Evolutionary conservation across 1,140 invertebrate genomes (phyloP).

Genomic region (Kradibia gibbosae): DNA sequence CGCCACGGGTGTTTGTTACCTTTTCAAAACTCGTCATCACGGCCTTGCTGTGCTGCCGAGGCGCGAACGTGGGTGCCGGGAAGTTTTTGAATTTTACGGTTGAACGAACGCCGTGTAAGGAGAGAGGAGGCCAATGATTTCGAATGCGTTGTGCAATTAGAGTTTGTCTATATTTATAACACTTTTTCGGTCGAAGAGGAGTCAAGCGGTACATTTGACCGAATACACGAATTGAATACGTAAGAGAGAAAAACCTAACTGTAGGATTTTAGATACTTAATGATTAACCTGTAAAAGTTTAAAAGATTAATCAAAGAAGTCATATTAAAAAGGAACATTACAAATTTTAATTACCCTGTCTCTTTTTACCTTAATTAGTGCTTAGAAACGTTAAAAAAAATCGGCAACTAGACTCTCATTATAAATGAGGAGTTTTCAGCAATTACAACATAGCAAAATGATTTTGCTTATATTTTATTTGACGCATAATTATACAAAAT

Average conservation of each 20-base stretch:
- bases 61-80: no score
- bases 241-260: background rate
- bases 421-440: background rate
- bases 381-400: conserved; percentile 6
- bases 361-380: conserved; percentile 35
- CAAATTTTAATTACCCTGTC: conserved; percentile 34
- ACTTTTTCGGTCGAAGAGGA: background rate
- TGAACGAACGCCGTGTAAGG: no score
- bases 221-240: background rate
- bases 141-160: background rate
- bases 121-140: background rate
- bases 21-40: background rate
- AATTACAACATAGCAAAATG: background rate
- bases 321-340: conserved; percentile 23
- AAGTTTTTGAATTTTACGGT: no score
- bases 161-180: background rate
- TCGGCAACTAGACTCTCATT: background rate
- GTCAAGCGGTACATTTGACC: no score
- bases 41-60: no score
- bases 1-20: background rate
- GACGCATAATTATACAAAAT: no score
- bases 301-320: conserved; percentile 41
- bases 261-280: conserved; percentile 4
- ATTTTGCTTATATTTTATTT: background rate
- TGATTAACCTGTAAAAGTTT: conserved; percentile 15